These are phyloP conservation scores for Coturnix japonica DNA, from an alignment of 2,113 vertebrate species.

Conservation along the genomic window DNA sequence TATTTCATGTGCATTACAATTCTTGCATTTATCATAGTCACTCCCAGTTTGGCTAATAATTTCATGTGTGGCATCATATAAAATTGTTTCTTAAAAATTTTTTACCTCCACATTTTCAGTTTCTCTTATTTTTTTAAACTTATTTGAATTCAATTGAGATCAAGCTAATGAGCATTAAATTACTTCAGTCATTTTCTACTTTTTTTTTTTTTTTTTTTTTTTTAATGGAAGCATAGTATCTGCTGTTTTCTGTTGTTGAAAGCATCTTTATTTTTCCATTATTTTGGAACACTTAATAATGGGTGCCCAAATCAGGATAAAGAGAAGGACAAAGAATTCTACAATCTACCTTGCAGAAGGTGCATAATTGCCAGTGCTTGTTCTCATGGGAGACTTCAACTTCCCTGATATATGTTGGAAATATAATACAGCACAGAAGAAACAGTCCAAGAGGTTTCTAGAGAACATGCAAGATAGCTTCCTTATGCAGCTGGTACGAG, in stretches of 20 bases:
- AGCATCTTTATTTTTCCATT: neutral
- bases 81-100: too few relatives aligned
- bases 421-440: too few relatives aligned
- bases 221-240: neutral
- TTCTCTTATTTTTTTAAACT: neutral
- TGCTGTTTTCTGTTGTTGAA: neutral
- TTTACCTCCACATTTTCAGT: neutral
- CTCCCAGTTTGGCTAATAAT: neutral
- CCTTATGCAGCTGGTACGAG: too few relatives aligned
- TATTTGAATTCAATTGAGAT: neutral
- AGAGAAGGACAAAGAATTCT: too few relatives aligned
- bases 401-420: too few relatives aligned
- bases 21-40: neutral
- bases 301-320: neutral
- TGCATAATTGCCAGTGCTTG: too few relatives aligned
- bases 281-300: neutral
- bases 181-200: neutral
- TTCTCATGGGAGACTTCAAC: too few relatives aligned
- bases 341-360: too few relatives aligned
- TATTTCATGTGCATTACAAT: neutral
- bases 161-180: neutral
- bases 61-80: neutral
- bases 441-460: too few relatives aligned
- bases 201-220: constrained; percentile 4
- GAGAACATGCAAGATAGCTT: too few relatives aligned